phyloP scores from a whole-genome alignment of 2,113 vertebrate genomes.

The Rhineura floridana region DNA sequence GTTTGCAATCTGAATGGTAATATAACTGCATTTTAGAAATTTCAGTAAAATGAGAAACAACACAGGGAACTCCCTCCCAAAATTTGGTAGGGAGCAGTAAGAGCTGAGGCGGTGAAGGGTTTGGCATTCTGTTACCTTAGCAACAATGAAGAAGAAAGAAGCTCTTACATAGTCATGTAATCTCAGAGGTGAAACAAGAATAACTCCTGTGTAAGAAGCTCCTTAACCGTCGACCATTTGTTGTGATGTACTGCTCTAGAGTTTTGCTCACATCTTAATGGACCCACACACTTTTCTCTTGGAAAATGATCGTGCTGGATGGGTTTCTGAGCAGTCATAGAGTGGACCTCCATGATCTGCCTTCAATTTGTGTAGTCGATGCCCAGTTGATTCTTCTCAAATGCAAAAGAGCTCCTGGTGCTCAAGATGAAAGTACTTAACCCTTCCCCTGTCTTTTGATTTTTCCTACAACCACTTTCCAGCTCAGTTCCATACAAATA shows the following conservation, averaged over 20 bases:
- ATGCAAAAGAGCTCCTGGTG: neutral
- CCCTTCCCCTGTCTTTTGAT: neutral
- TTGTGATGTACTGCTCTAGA: neutral
- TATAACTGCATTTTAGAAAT: neutral
- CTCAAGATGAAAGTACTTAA: neutral
- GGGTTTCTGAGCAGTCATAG: neutral
- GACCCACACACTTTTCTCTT: neutral
- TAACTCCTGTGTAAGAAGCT: neutral
- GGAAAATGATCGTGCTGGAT: neutral
- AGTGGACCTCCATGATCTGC: neutral
- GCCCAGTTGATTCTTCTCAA: neutral
- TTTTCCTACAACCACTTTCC: neutral
- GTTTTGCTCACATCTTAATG: neutral
- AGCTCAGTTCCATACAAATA: neutral
- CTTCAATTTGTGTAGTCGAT: neutral
- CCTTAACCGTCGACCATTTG: neutral
- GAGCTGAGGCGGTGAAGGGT: neutral
- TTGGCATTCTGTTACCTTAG: conserved; percentile 21
- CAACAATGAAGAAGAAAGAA: conserved; percentile 2
- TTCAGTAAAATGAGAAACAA: neutral
- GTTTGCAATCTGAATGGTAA: neutral
- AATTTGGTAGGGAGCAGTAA: neutral
- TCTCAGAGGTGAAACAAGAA: neutral
- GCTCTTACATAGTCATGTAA: neutral
- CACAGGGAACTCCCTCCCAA: neutral